Percentiles rank a stretch among this genome's conserved stretches.
Conservation (phyloP, 2,888 invertebrate genomes). For the Phaedon cochleariae region DNA sequence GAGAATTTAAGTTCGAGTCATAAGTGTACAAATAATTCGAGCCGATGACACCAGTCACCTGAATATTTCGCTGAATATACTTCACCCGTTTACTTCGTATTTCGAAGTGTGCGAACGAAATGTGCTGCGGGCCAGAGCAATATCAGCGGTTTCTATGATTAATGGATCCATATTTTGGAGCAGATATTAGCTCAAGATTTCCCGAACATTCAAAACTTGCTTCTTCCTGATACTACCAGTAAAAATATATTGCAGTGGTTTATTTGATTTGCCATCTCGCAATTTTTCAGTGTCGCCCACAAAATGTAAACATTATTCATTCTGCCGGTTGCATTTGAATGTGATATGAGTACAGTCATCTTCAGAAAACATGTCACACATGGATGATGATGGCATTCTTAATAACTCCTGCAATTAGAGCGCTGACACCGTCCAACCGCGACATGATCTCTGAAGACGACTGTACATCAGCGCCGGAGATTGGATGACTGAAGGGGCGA, state of each 20-base stretch:
- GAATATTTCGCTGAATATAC: neutral
- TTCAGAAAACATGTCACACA: no score
- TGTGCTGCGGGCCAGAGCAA: neutral
- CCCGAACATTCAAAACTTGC: conserved; percentile 37
- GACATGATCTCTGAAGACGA: no score
- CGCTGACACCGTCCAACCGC: no score
- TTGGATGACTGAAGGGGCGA: no score
- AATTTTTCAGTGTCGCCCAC: conserved; percentile 36
- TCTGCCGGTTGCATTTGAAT: neutral
- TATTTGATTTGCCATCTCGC: conserved; percentile 36
- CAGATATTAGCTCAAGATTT: conserved; percentile 41
- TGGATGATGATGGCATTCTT: no score
- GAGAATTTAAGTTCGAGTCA: no score
- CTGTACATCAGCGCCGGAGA: no score
- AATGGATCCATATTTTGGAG: conserved; percentile 36
- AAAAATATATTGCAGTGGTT: conserved; percentile 33
- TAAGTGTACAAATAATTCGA: no score
- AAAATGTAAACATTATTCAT: conserved; percentile 30
- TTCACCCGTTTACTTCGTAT: neutral
- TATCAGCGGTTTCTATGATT: conserved; percentile 28
- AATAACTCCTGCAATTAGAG: no score
- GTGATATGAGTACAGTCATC: no score
- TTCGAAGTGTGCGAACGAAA: conserved; percentile 6
- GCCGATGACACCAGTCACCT: neutral
- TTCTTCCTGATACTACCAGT: conserved; percentile 35